Conservation (phyloP, 30 jellyfish, hydroid and myxozoan species). For the Turritopsis dohrnii region DNA sequence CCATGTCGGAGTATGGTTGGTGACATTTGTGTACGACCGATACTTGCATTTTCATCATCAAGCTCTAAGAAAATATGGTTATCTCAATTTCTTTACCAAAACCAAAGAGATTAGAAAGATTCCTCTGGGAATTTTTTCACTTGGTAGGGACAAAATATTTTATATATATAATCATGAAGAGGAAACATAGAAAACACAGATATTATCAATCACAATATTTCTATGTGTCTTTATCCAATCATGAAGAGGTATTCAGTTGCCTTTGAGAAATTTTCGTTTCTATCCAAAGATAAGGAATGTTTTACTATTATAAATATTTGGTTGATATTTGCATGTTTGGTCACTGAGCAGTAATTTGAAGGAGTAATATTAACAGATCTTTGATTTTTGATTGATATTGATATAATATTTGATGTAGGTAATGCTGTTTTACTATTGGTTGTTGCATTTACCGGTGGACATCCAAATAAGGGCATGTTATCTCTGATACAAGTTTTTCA, state of each 20-base stretch:
- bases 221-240: too few relatives aligned
- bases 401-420: slow-evolving; percentile 30
- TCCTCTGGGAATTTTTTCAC: slow-evolving; percentile 73
- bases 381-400: neutral
- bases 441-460: slow-evolving; percentile 63
- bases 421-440: slow-evolving; percentile 65
- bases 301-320: too few relatives aligned
- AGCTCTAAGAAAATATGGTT: slow-evolving; percentile 72
- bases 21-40: slow-evolving; percentile 62
- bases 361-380: too few relatives aligned
- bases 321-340: too few relatives aligned
- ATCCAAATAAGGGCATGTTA: neutral
- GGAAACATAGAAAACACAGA: too few relatives aligned
- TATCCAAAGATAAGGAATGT: too few relatives aligned
- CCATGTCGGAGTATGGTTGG: slow-evolving; percentile 87
- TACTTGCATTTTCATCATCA: slow-evolving; percentile 84
- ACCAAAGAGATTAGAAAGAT: slow-evolving; percentile 78
- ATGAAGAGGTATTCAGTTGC: too few relatives aligned
- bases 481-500: slow-evolving; percentile 48
- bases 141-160: slow-evolving; percentile 42
- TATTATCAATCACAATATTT: too few relatives aligned
- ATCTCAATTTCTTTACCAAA: slow-evolving; percentile 55
- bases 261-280: too few relatives aligned
- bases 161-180: too few relatives aligned
- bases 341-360: too few relatives aligned